Evolutionary conservation across 2,888 invertebrate species (phyloP), one percentile per base, ranked within the genome.

Genomic region (Alcis repandata): DNA sequence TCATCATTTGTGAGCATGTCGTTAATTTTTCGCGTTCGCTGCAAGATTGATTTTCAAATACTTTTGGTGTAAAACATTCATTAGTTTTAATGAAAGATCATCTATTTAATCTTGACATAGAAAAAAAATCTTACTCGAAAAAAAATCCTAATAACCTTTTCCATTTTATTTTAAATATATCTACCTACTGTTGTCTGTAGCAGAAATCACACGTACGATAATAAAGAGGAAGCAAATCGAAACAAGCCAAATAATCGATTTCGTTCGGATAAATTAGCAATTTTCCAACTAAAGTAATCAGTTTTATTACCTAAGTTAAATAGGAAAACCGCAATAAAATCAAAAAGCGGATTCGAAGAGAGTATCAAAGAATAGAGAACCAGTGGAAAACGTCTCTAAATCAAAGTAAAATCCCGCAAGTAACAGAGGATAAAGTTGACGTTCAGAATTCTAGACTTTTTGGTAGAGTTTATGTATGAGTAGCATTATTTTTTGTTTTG

Each of bases 331-430:
- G 17, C 19, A 43, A 43, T 20, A 0, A 19, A 8, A 4, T 0
- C 17, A 43, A 6, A n/a, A 15, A 43, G 43, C 43, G 20, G 20
- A 20, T 20, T 43, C 10, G 3, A 13, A 43, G 43, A 43, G 11
- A 20, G 11, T 11, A 15, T 7, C 41, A 17, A 41, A 41, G 2
- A 17, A 40, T n/a, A 43, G 3, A 6, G 43, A 43, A 11, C 72
- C 63, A 66, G 70, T 67, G 64, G 64, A 76, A 73, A 76, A 71
- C 74, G 77, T 73, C 76, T 77, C 75, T 84, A 84, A 83, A 86
- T 86, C 85, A 82, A 81, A 79, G 70, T 74, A 81, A 84, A 84
- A 43, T 81, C 83, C 82, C 72, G 72, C 73, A 74, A 76, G 79
- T 78, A 70, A 75, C 71, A 69, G 69, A 72, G 79, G 83, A 83